Conservation (phyloP, 64 coral and sea anemone species). For the Catalaphyllia jardinei region DNA sequence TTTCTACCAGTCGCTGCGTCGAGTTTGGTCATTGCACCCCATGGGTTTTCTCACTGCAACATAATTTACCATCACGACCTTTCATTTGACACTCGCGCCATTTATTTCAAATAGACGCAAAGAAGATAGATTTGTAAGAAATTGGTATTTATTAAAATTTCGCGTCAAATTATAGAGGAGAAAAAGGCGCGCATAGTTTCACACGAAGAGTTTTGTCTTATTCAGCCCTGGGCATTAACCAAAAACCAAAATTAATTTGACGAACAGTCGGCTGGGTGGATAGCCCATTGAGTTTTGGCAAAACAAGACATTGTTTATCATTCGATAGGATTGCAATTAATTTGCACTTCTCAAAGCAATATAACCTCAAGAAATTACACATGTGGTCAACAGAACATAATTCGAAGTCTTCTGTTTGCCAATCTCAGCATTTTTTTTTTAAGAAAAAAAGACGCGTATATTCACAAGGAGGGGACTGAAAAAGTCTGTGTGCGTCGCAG, state of each 20-base stretch:
- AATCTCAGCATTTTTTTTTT: not conserved
- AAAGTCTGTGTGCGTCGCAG: not conserved
- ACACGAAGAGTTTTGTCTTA: not conserved
- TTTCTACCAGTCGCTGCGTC: not conserved
- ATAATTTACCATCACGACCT: not conserved
- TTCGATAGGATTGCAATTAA: slow-evolving; percentile 11
- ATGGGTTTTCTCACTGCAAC: not conserved
- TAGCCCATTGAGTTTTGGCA: not conserved
- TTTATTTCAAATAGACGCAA: not conserved
- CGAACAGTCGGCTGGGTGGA: not conserved
- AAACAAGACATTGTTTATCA: not conserved
- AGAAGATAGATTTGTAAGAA: not conserved
- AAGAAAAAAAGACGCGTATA: too few relatives aligned
- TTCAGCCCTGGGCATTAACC: not conserved
- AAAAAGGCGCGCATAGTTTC: not conserved
- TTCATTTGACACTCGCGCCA: not conserved
- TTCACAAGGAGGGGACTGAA: not conserved
- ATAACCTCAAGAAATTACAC: slow-evolving; percentile 2
- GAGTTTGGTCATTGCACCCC: not conserved
- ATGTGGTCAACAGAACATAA: not conserved
- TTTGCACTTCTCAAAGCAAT: slow-evolving; percentile 1
- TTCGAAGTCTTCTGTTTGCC: not conserved
- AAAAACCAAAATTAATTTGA: slow-evolving; percentile 10
- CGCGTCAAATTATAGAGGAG: too few relatives aligned
- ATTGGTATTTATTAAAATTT: not conserved